Base-by-base conservation (phyloP, 2,797 vertebrate genomes). In the Ibycter americanus region DNA sequence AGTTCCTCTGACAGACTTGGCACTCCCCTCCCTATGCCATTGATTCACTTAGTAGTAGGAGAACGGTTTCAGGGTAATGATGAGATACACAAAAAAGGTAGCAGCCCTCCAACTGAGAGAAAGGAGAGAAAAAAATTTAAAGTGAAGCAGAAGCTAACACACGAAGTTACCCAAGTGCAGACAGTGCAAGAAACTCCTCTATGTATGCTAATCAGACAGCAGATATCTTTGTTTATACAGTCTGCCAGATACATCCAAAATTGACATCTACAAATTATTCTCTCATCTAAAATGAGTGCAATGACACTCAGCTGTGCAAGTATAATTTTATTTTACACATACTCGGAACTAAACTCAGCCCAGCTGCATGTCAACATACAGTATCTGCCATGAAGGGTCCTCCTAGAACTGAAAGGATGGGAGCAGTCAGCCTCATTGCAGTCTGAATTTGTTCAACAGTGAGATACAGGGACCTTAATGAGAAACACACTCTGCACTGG, bases 61-160 rank as follows among this genome's bases (percentile, higher is more conserved):
- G 62, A 98, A 92, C 18, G 97, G 89, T 55, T 97, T 97, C 84
- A 98, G 95, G 42, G 90, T 87, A 38, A 91, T 73, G 61, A 85
- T 80, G 31, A 88, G 85, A 79, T 81, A 89, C 59, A 91, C 89
- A 90, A 90, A 95, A 52, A 97, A 77, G 58, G 74, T 94, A 98
- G 29, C 58, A 97, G 79, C n/a, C 93, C 91, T 66, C 52, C 63
- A 82, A 0, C 38, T 47, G 67, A 0, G 4, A 74, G 66, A 59
- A 91, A 70, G 21, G 54, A 79, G 70, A 67, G 10, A 54, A 67
- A 54, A 54, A 23, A 21, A 29, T 20, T 16, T 42, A 6, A 34
- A 84, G 42, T 15, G 44, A 72, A 94, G 42, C 63, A 86, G 42
- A 44, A 78, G 23, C 58, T 85, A 80, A 61, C 26, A 68, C 36